Percentiles rank a stretch among this genome's conserved stretches.
Evolutionary conservation across 2,113 vertebrate genomes (phyloP).

Genomic region (Rhizomys pruinosus): DNA sequence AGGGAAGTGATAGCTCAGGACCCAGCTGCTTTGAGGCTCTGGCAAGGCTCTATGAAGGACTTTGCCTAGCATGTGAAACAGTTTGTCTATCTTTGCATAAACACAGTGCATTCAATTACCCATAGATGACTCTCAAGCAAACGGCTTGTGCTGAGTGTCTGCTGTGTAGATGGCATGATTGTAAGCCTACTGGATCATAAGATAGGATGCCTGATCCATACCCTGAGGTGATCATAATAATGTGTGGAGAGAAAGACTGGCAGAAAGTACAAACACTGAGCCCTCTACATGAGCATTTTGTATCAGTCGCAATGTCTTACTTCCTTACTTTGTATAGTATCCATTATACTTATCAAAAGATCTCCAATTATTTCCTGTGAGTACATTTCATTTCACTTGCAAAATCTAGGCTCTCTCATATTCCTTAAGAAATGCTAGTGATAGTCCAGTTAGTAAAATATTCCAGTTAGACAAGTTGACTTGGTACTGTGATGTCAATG

Average conservation of each 20-base stretch:
- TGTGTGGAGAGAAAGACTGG: neutral
- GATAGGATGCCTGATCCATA: neutral
- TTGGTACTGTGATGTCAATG: neutral
- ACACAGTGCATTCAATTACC: constrained; percentile 7
- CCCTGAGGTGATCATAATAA: neutral
- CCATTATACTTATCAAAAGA: constrained; percentile 3
- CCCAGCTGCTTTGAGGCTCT: neutral
- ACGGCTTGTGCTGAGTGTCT: constrained; percentile 14
- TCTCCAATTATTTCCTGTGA: neutral
- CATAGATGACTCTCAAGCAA: neutral
- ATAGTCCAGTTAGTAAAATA: constrained; percentile 26
- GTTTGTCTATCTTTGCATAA: constrained; percentile 52
- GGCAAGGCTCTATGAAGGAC: constrained; percentile 3
- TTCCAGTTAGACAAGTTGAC: neutral
- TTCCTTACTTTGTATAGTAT: constrained; percentile 45
- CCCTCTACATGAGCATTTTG: neutral
- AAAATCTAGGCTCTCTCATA: constrained; percentile 49
- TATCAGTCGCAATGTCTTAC: neutral
- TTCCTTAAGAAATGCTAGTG: constrained; percentile 8
- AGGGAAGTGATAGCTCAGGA: neutral
- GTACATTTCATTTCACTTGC: constrained; percentile 46
- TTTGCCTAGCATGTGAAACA: neutral
- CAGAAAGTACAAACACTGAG: neutral
- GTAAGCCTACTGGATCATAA: neutral
- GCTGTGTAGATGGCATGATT: neutral